phyloP scores from a whole-genome alignment of 2,797 vertebrate species.

The Typhlichthys subterraneus region DNA sequence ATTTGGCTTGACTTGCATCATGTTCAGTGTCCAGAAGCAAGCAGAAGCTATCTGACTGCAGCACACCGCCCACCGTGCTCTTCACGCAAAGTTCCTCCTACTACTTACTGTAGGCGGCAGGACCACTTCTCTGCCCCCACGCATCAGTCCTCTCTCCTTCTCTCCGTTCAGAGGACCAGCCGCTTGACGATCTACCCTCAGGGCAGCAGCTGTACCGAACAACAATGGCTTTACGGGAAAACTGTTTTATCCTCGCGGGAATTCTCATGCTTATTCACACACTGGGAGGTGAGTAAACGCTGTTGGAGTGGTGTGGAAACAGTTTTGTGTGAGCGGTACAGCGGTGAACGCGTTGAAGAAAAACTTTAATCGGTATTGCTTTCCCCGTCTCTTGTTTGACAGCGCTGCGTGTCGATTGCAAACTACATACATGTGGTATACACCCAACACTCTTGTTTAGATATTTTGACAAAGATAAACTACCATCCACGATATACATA shows the following conservation, averaged over 20 bases:
- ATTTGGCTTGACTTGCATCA: too few relatives aligned
- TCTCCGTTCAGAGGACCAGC: conserved; percentile 32
- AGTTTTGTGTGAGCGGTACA: conserved; percentile 3
- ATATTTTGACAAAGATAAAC: background rate
- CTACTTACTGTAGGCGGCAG: background rate
- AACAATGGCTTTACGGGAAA: conserved; percentile 61
- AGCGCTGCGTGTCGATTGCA: conserved; percentile 4
- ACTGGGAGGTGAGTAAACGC: conserved; percentile 68
- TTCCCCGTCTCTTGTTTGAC: background rate
- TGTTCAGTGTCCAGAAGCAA: too few relatives aligned
- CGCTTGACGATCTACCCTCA: conserved; percentile 30
- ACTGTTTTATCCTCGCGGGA: conserved; percentile 44
- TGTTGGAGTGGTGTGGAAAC: background rate
- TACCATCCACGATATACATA: too few relatives aligned
- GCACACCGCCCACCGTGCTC: conserved; percentile 22
- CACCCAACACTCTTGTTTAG: conserved; percentile 24
- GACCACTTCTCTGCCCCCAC: conserved; percentile 31
- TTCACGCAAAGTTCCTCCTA: conserved; percentile 27
- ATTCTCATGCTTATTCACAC: conserved; percentile 58
- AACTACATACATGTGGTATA: conserved; percentile 22
- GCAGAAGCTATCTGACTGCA: too few relatives aligned
- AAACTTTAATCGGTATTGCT: conserved; percentile 6
- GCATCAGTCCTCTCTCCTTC: conserved; percentile 18
- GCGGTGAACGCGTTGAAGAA: background rate
- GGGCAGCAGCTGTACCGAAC: conserved; percentile 41